Evolutionary conservation across 2,797 vertebrate genomes (phyloP).

Genomic region (Amphiprion clarkii): DNA sequence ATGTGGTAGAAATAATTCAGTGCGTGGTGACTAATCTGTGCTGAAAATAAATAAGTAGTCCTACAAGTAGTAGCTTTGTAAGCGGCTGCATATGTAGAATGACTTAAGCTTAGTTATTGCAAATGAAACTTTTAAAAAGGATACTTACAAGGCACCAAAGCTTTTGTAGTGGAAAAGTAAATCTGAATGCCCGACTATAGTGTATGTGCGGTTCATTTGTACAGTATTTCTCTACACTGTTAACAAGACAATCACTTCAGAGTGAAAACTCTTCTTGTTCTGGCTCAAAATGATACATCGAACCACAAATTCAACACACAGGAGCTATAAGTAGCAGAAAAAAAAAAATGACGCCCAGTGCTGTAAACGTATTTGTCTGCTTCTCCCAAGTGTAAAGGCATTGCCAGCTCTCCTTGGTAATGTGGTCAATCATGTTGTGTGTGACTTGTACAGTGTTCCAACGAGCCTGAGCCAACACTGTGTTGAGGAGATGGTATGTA

Average conservation of each 20-base stretch:
- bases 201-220: not conserved
- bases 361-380: constrained; percentile 60
- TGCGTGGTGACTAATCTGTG: not conserved
- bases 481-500: constrained; percentile 8
- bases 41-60: not conserved
- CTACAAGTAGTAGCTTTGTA: not conserved
- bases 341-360: constrained; percentile 57
- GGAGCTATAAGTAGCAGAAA: constrained; percentile 22
- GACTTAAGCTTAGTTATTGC: not conserved
- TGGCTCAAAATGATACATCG: constrained; percentile 42
- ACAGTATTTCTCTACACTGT: constrained; percentile 29
- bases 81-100: not conserved
- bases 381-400: constrained; percentile 50
- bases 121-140: not conserved
- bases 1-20: not conserved
- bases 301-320: constrained; percentile 36
- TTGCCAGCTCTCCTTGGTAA: constrained; percentile 60
- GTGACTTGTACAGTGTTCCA: constrained; percentile 34
- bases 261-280: constrained; percentile 36
- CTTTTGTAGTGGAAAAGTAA: not conserved
- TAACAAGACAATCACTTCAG: constrained; percentile 33
- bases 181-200: not conserved
- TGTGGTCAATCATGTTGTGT: constrained; percentile 59
- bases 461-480: constrained; percentile 6
- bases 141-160: not conserved